Base-by-base conservation (phyloP, 2,888 invertebrate genomes). In the Acholoe squamosa region DNA sequence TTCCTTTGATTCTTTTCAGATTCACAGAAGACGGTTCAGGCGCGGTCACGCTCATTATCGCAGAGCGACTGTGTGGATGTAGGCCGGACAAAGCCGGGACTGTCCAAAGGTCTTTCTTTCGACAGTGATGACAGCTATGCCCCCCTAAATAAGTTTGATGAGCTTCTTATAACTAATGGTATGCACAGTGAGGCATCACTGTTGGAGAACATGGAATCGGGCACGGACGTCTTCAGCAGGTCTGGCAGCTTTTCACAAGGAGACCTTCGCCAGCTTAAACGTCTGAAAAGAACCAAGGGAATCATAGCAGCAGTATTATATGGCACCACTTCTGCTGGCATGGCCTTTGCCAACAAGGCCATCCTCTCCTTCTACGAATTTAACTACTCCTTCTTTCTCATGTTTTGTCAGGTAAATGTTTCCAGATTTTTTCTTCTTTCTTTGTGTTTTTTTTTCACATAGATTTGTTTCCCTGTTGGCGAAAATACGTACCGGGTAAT, bases 371-470 rank as follows among this genome's bases (percentile, higher is more conserved):
- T 94, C 12, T 95, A 95, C 92, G 94, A 95, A 77, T 96, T 96
- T 94, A 96, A 96, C 93, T 96, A 95, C 92, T 96, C 96, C 0
- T 96, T 96, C 76, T 95, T 96, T 84, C 96, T 96, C 91, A 96
- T 96, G 94, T 95, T 96, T 71, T 94, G 95, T 33, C 96, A 96
- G 93, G 43, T 43, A 43, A 3, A 3, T 43, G 43, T 3, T n/a
- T n/a, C n/a, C n/a, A n/a, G n/a, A n/a, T n/a, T n/a, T n/a, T n/a
- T n/a, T n/a, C n/a, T n/a, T n/a, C n/a, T n/a, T n/a, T n/a, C n/a
- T n/a, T n/a, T n/a, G n/a, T n/a, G n/a, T n/a, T n/a, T n/a, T n/a
- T n/a, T n/a, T n/a, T n/a, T n/a, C n/a, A n/a, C n/a, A n/a, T n/a
- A n/a, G n/a, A n/a, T n/a, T n/a, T n/a, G n/a, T n/a, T n/a, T n/a